A percentile compares a stretch with the other conserved stretches of the same genome.
phyloP scores from a whole-genome alignment of 37 sponge, comb jelly and placozoan genomes.

The Bolinopsis microptera region DNA sequence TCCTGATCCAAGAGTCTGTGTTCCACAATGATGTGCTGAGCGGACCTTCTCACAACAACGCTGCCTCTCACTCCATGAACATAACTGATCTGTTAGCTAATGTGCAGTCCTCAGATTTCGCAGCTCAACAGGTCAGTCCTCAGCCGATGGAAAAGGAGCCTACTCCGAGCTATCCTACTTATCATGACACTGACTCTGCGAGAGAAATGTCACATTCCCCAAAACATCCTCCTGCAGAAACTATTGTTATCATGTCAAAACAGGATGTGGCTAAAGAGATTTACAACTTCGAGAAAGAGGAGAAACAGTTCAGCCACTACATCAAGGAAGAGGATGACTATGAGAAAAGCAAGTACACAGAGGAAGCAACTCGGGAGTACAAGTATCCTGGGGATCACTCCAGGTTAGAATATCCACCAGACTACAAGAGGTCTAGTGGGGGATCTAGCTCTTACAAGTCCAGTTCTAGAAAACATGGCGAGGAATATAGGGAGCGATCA shows the following conservation, averaged over 20 bases:
- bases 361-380: neutral
- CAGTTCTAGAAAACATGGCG: slow-evolving; percentile 8
- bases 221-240: neutral
- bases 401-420: neutral
- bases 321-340: neutral
- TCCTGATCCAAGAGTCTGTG: slow-evolving; percentile 38
- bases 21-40: slow-evolving; percentile 14
- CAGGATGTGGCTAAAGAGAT: slow-evolving; percentile 14
- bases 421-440: slow-evolving; percentile 3
- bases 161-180: neutral
- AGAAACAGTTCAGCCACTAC: slow-evolving; percentile 35
- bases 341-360: neutral
- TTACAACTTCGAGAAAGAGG: slow-evolving; percentile 2
- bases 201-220: slow-evolving; percentile 4
- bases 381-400: neutral
- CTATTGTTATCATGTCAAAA: slow-evolving; percentile 14
- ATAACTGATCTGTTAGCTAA: slow-evolving; percentile 22
- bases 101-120: slow-evolving; percentile 57
- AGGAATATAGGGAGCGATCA: slow-evolving; percentile 41
- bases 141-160: neutral
- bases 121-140: neutral
- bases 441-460: slow-evolving; percentile 45
- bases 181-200: neutral
- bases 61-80: neutral
- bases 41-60: neutral